Conservation (phyloP, 1,140 invertebrate species). For the Homarus americanus region DNA sequence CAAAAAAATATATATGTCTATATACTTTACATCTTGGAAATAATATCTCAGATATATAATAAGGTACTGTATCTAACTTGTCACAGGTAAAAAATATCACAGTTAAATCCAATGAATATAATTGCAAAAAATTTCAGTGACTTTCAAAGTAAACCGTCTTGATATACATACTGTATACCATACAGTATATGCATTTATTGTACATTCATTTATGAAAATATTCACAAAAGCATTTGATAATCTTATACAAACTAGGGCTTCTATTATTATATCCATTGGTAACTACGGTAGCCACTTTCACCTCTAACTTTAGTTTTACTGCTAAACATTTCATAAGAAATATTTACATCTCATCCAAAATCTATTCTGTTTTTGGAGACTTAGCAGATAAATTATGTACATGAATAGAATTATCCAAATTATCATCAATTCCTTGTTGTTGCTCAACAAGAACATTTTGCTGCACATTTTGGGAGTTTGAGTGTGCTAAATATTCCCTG, state of each 20-base stretch:
- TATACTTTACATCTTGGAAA: no score
- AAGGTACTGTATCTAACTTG: no score
- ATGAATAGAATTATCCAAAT: conserved; percentile 31
- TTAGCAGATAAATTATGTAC: conserved; percentile 33
- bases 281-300: neutral
- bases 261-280: neutral
- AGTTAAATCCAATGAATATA: no score
- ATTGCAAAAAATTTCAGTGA: no score
- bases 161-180: no score
- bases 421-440: neutral
- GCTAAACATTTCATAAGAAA: neutral
- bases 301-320: neutral
- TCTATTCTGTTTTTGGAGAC: conserved; percentile 37
- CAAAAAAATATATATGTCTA: no score
- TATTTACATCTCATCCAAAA: neutral
- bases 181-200: no score
- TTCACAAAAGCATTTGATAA: no score
- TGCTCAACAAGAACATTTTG: conserved; percentile 42
- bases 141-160: no score
- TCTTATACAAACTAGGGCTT: neutral
- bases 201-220: no score
- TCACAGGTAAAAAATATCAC: no score
- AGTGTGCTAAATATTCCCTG: conserved; percentile 19
- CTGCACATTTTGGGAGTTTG: conserved; percentile 13
- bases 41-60: no score